A percentile compares a stretch with the other conserved stretches of the same genome.
Conservation (phyloP, 1,140 invertebrate genomes). For the Aphidius ervi region DNA sequence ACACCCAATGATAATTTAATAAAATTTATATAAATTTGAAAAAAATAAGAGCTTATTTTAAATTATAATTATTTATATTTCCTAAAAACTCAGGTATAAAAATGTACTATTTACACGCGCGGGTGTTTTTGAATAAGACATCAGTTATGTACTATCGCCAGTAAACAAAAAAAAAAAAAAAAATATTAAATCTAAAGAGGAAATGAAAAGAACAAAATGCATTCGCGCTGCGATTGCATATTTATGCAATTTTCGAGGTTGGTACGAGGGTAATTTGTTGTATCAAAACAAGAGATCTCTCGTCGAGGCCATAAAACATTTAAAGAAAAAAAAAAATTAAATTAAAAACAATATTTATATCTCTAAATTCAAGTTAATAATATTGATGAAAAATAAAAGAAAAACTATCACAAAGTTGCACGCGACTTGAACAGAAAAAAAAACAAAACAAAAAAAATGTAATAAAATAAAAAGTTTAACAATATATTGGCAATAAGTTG, state of each 20-base stretch:
- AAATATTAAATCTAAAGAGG: not conserved
- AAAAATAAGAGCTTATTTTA: not conserved
- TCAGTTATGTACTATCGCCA: not conserved
- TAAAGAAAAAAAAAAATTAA: too few species aligned
- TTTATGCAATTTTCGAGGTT: too few species aligned
- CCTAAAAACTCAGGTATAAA: constrained; percentile 31
- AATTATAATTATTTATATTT: constrained; percentile 27
- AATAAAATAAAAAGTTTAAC: too few species aligned
- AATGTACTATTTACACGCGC: constrained; percentile 28
- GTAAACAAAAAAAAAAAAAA: too few species aligned
- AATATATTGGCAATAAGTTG: too few species aligned
- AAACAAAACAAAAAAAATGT: too few species aligned
- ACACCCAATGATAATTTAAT: constrained; percentile 28
- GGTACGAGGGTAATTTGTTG: constrained; percentile 4
- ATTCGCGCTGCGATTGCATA: too few species aligned
- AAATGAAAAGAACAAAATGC: not conserved
- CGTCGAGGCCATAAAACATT: too few species aligned
- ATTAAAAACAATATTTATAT: too few species aligned
- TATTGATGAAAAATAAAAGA: not conserved
- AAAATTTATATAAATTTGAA: constrained; percentile 6
- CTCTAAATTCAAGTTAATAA: too few species aligned
- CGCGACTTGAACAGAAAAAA: not conserved
- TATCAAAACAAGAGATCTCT: constrained; percentile 13
- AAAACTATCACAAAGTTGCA: constrained; percentile 14
- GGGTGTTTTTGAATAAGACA: constrained; percentile 10